phyloP scores from a whole-genome alignment of 2,113 vertebrate genomes.

The Chaetura pelagica region DNA sequence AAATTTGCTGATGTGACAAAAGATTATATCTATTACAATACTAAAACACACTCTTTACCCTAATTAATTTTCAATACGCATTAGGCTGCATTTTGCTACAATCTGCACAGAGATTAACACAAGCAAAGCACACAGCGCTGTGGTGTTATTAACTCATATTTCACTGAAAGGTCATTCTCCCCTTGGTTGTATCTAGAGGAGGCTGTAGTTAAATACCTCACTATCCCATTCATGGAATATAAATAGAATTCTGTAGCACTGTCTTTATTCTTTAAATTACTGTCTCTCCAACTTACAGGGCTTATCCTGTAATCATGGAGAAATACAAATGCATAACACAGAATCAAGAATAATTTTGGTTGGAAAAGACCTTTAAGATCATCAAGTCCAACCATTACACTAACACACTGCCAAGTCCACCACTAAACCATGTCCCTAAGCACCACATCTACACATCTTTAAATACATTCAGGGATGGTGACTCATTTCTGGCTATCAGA shows the following conservation, averaged over 20 bases:
- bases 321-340: neutral
- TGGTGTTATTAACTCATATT: conserved; percentile 68
- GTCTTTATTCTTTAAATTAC: neutral
- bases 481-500: neutral
- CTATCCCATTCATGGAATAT: conserved; percentile 3
- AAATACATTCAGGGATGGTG: no score
- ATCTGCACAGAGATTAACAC: conserved; percentile 40
- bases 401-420: no score
- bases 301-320: neutral
- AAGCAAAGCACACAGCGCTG: conserved; percentile 17
- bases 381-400: no score
- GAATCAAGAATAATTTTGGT: no score
- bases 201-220: conserved; percentile 39
- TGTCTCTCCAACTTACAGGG: neutral
- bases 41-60: conserved; percentile 29
- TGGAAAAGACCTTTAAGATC: no score
- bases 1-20: conserved; percentile 51
- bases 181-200: conserved; percentile 38
- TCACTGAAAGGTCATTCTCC: conserved; percentile 66
- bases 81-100: conserved; percentile 59
- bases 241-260: neutral
- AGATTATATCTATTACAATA: conserved; percentile 42
- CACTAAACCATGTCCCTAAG: no score
- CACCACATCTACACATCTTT: no score
- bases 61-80: conserved; percentile 71